Conservation (phyloP, 2,888 invertebrate genomes). For the Tromatobia lineatoria region DNA sequence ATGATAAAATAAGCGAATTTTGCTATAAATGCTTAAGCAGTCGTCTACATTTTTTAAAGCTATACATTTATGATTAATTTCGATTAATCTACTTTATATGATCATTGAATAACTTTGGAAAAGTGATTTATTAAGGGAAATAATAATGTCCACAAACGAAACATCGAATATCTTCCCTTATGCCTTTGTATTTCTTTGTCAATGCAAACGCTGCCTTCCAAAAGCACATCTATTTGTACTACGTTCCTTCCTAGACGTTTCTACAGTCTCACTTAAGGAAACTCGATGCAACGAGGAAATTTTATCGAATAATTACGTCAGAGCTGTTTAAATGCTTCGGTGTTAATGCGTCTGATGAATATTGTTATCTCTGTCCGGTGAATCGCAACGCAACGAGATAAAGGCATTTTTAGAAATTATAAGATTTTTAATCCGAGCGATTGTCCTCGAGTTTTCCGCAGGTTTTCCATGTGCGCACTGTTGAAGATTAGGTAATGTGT, state of each 20-base stretch:
- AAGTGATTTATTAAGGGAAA: no score
- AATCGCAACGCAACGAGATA: neutral
- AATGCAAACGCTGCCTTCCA: slow-evolving; percentile 23
- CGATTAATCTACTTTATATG: no score
- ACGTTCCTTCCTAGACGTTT: slow-evolving; percentile 14
- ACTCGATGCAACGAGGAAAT: slow-evolving; percentile 20
- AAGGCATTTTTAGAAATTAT: neutral
- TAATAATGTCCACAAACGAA: no score
- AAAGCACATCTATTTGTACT: neutral
- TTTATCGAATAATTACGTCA: slow-evolving; percentile 2
- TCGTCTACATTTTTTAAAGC: no score
- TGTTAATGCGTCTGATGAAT: neutral
- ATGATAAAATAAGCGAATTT: no score
- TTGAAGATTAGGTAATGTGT: neutral
- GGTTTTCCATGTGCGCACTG: slow-evolving; percentile 24
- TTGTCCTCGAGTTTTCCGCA: slow-evolving; percentile 11
- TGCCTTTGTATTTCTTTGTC: slow-evolving; percentile 17
- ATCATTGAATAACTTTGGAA: no score
- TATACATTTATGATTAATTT: no score
- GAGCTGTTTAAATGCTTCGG: neutral
- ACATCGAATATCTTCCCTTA: no score
- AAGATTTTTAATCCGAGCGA: neutral
- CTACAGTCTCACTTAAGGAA: slow-evolving; percentile 7
- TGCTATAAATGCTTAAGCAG: no score
- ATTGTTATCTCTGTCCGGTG: neutral